Evolutionary conservation across 2,113 vertebrate species (phyloP), one percentile per base, ranked within the genome.

Genomic region (Ranitomeya variabilis): DNA sequence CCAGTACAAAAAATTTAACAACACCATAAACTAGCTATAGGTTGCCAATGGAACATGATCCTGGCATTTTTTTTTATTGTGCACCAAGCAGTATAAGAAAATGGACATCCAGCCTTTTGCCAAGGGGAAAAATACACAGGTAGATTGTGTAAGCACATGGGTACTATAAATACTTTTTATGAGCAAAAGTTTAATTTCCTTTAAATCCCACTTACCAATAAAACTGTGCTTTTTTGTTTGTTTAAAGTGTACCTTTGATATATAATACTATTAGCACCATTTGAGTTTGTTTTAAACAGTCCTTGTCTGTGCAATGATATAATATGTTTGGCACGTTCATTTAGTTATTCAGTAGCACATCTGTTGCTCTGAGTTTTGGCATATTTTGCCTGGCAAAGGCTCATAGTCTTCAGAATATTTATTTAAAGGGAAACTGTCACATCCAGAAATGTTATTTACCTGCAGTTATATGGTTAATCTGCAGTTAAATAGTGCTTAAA

Each of bases 161-260:
- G 86, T 80, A 76, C 81, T 88, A 80, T 88, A 88, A 88, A 71
- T 87, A 73, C 9, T 57, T 81, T 88, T 88, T 88, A 88, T 88
- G 79, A 88, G 86, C 52, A 73, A 88, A 88, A 88, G 86, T 88
- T 88, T 88, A 82, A 88, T 88, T 88, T 88, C 86, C 86, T 88
- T 88, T 81, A 88, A 88, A 82, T 88, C 86, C 55, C 67, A 62
- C 37, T 88, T 60, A 71, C 54, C 79, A 82, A 82, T 82, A 71
- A 88, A 88, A 74, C 67, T 74, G 15, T 62, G 31, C 79, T 60
- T 82, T 62, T 83, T 88, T 74, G 86, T 82, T 88, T 82, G 79
- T 71, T 59, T 82, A 26, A 60, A 82, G 62, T 26, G 55, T 52
- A 73, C 16, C 54, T 88, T 82, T 88, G 79, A 81, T 87, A 82